A percentile compares a stretch with the other conserved stretches of the same genome.
These are phyloP conservation scores for Rhingia campestris DNA, from an alignment of 2,888 invertebrate genomes.

Conservation along the genomic window DNA sequence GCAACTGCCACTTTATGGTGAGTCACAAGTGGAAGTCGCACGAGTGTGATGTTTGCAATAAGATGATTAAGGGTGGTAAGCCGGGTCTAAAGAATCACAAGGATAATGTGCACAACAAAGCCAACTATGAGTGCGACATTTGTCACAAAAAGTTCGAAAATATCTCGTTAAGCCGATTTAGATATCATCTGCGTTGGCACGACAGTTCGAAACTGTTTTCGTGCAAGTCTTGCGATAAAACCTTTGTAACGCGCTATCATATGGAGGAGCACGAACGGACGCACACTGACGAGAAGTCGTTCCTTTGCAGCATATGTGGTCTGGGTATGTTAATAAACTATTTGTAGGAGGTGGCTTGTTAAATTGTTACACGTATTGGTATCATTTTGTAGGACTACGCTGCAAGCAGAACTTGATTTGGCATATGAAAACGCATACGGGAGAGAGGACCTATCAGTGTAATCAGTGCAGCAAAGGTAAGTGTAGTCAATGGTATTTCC, in stretches of 20 bases:
- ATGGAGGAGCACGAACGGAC: slow-evolving; percentile 68
- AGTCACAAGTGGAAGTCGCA: slow-evolving; percentile 71
- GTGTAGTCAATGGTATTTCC: neutral
- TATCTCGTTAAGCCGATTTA: slow-evolving; percentile 63
- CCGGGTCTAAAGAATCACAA: slow-evolving; percentile 67
- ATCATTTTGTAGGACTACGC: slow-evolving; percentile 43
- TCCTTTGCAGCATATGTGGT: slow-evolving; percentile 66
- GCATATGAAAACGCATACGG: slow-evolving; percentile 70
- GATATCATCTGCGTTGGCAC: slow-evolving; percentile 68
- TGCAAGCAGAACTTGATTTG: slow-evolving; percentile 69
- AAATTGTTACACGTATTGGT: slow-evolving; percentile 6
- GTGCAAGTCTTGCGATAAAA: slow-evolving; percentile 64
- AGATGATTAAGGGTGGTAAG: slow-evolving; percentile 69
- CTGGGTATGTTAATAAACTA: slow-evolving; percentile 56
- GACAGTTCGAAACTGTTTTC: slow-evolving; percentile 67
- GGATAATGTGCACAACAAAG: slow-evolving; percentile 67
- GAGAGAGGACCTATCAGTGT: slow-evolving; percentile 67
- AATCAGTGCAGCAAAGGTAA: slow-evolving; percentile 63
- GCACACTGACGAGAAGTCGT: slow-evolving; percentile 66
- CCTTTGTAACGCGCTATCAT: slow-evolving; percentile 63
- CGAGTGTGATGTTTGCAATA: slow-evolving; percentile 67
- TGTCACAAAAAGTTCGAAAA: slow-evolving; percentile 67
- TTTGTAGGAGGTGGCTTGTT: neutral
- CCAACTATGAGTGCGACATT: slow-evolving; percentile 58
- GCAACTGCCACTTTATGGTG: slow-evolving; percentile 70